Evolutionary conservation across 2,888 invertebrate species (phyloP), one percentile per base, ranked within the genome.

Genomic region (Thecocarcelia acutangulata): DNA sequence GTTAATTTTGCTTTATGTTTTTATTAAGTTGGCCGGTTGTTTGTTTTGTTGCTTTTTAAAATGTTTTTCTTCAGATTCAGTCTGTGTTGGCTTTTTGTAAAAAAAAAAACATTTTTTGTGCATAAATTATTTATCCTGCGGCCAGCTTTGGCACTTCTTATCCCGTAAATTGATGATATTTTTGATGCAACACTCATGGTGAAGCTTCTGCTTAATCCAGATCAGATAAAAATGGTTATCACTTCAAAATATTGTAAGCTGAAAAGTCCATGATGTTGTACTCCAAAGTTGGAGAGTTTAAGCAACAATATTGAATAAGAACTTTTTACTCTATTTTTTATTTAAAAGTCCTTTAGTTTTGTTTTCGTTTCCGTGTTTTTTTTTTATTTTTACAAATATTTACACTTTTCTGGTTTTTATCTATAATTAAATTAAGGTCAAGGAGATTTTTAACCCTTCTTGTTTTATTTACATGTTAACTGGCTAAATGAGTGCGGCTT

Each of bases 361-460:
- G 44, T 42, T 40, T 48, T 24, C 28, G 28, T 44, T n/a, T 58
- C 3, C 1, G 12, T 15, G 24, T 52, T 42, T 13, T 72, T 61
- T 42, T 40, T 48, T 40, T 40, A 44, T 52, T n/a, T 58, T 1
- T 28, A 5, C 28, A 64, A n/a, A 42, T 52, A 37, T 33, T 50
- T 61, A 56, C 28, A 40, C 40, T 56, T 9, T 2, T 64, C 68
- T 24, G 28, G 24, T 79, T 66, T 15, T 73, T 68, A 63, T 72
- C 37, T 42, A 28, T 56, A 72, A 69, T 69, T 63, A 59, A 80
- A 83, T 70, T 77, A 70, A 69, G 80, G 80, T 80, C 72, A 80
- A 80, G 76, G 58, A 58, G 69, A 59, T 5, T 11, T 64, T 19
- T 54, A 50, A 59, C 42, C 66, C 54, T 12, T n/a, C 9, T 15